Base-by-base conservation (phyloP, 2,113 vertebrate species). In the Pseudorhombus dupliciocellatus region DNA sequence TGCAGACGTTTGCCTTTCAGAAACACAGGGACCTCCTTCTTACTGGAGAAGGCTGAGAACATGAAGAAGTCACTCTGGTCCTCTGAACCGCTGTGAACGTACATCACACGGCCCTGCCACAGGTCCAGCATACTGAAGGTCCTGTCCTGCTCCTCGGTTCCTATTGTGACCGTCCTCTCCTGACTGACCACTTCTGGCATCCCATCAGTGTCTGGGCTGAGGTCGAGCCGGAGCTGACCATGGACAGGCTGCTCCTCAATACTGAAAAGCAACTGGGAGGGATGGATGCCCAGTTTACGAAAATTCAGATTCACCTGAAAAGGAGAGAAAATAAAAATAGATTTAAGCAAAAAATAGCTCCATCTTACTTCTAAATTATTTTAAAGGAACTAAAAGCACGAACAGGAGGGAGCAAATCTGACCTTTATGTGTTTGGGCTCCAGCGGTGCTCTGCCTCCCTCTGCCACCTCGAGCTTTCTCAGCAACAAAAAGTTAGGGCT, bases 51-150 rank as follows among this genome's bases (percentile, higher is more conserved):
- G 70, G 96, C 44, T 0, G 91, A 94, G 88, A 96, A 97, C 73
- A 86, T 94, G 80, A 98, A 98, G 86, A 89, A 91, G 88, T 97
- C 95, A 0, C 50, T 84, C 46, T 79, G 70, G 65, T 90, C 89
- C 70, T 98, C 96, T 40, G 96, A 96, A 37, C 95, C 95, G 42
- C 94, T 88, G 57, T 97, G 96, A 70, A 95, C 53, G 18, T 97
- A 98, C 22, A 93, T 90, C 58, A 97, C 84, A 56, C 92, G 91
- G 3, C 90, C 92, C 75, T 93, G 93, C 92, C 84, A 89, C 15
- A 98, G 75, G 7, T 98, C 95, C 58, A 94, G 86, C 86, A 96
- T 44, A 37, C 92, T 95, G 82, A 99, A 98, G 2, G 64, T 89
- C 51, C 83, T 80, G 22, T 93, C 83, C 0, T 84, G 81, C 22